Percentiles rank a stretch among this genome's conserved stretches.
These are phyloP conservation scores for Macroramphosus scolopax DNA, from an alignment of 2,797 vertebrate genomes.

Conservation along the genomic window DNA sequence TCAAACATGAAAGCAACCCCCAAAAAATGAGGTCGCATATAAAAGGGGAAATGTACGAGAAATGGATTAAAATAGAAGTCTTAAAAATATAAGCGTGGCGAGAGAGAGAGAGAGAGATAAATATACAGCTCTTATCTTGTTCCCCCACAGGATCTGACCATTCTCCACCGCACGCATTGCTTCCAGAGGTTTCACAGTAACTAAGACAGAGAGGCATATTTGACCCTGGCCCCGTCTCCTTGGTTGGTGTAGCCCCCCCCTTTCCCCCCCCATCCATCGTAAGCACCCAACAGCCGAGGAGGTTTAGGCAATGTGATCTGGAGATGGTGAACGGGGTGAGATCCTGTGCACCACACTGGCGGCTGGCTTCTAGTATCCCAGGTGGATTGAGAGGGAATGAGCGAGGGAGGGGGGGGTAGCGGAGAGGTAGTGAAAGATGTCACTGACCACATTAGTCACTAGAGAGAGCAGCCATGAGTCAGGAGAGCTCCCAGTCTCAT, in stretches of 20 bases:
- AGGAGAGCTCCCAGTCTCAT: constrained; percentile 64
- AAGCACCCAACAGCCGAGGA: not conserved
- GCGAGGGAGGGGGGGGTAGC: too few species aligned
- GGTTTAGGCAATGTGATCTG: constrained; percentile 15
- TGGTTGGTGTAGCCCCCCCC: too few species aligned
- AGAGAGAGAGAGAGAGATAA: constrained; percentile 14
- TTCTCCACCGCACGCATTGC: constrained; percentile 17
- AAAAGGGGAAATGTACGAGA: too few species aligned
- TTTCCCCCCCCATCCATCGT: not conserved
- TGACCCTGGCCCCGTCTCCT: too few species aligned
- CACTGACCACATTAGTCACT: constrained; percentile 67
- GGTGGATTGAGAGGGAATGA: constrained; percentile 36
- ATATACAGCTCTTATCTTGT: constrained; percentile 27
- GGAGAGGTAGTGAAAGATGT: constrained; percentile 48
- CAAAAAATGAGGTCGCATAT: constrained; percentile 26
- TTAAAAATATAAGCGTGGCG: constrained; percentile 28
- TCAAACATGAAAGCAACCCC: constrained; percentile 5
- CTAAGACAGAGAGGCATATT: constrained; percentile 30
- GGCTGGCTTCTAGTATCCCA: constrained; percentile 31
- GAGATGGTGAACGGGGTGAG: constrained; percentile 27
- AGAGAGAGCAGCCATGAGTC: constrained; percentile 58
- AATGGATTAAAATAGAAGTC: constrained; percentile 21
- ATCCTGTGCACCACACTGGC: constrained; percentile 5
- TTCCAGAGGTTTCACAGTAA: constrained; percentile 28
- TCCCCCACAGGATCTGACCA: constrained; percentile 19